These are phyloP conservation scores for Sminthurides aquaticus DNA, from an alignment of 2,888 invertebrate genomes.

Conservation along the genomic window DNA sequence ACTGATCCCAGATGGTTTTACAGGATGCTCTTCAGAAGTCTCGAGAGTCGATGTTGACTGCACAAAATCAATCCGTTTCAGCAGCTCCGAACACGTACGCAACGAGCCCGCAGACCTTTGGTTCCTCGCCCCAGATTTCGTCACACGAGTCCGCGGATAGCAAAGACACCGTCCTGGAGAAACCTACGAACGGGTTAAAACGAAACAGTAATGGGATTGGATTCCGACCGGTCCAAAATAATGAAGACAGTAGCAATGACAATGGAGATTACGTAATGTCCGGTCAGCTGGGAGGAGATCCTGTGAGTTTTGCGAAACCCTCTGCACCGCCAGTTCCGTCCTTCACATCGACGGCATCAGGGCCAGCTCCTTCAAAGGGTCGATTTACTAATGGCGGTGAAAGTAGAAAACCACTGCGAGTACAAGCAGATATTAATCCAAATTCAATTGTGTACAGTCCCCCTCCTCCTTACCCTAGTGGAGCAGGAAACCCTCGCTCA, in stretches of 20 bases:
- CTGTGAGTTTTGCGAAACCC: background rate
- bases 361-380: slow-evolving; percentile 7
- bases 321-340: slow-evolving; percentile 10
- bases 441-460: slow-evolving; percentile 27
- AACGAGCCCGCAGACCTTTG: background rate
- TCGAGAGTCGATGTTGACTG: slow-evolving; percentile 25
- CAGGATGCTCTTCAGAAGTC: slow-evolving; percentile 29
- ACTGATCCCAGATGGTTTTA: slow-evolving; percentile 3
- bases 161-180: slow-evolving; percentile 33
- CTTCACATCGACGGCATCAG: background rate
- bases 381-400: slow-evolving; percentile 11
- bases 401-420: slow-evolving; percentile 18
- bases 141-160: slow-evolving; percentile 27
- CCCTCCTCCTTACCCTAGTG: slow-evolving; percentile 30
- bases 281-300: background rate
- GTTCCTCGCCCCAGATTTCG: slow-evolving; percentile 18
- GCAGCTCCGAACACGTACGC: background rate
- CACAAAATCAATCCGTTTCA: slow-evolving; percentile 7
- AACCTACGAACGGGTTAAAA: slow-evolving; percentile 6
- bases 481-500: background rate
- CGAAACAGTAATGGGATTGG: background rate
- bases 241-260: background rate
- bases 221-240: background rate
- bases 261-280: background rate
- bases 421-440: slow-evolving; percentile 16